These are phyloP conservation scores for Orthochromis malagaraziensis DNA, from an alignment of 2,113 vertebrate genomes.

Conservation along the genomic window DNA sequence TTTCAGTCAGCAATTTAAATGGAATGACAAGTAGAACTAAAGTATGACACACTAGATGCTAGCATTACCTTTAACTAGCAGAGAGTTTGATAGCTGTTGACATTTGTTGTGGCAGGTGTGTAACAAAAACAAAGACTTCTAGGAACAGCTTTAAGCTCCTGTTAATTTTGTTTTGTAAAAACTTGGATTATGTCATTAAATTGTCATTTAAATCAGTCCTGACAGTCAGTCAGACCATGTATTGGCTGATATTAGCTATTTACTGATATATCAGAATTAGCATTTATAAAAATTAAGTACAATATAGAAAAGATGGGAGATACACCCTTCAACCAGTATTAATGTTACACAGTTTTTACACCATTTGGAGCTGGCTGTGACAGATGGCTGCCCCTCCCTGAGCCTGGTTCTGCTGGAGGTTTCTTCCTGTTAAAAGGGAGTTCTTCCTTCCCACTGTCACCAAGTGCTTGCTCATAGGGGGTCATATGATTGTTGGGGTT, in stretches of 20 bases:
- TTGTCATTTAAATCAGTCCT: not conserved
- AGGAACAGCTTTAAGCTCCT: not conserved
- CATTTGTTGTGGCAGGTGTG: not conserved
- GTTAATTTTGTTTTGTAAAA: not conserved
- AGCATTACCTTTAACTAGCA: not conserved
- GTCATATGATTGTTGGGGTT: not conserved
- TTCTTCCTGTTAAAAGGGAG: not conserved
- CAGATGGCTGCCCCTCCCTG: fast-evolving
- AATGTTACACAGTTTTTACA: not conserved
- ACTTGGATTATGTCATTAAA: not conserved
- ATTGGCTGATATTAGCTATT: not conserved
- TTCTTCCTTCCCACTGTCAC: not conserved
- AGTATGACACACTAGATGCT: not conserved
- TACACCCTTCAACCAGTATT: not conserved
- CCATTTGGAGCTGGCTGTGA: not conserved
- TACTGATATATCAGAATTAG: not conserved
- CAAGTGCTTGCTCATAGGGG: not conserved
- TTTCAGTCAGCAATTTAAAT: not conserved
- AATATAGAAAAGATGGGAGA: not conserved
- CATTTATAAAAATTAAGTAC: not conserved
- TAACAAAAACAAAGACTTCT: not conserved
- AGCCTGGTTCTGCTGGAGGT: not conserved
- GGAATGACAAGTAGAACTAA: not conserved
- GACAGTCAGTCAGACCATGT: not conserved
- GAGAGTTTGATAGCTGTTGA: not conserved